These are phyloP conservation scores for Enteromius afrohamiltoni DNA, from an alignment of 2,797 vertebrate genomes.

Conservation along the genomic window DNA sequence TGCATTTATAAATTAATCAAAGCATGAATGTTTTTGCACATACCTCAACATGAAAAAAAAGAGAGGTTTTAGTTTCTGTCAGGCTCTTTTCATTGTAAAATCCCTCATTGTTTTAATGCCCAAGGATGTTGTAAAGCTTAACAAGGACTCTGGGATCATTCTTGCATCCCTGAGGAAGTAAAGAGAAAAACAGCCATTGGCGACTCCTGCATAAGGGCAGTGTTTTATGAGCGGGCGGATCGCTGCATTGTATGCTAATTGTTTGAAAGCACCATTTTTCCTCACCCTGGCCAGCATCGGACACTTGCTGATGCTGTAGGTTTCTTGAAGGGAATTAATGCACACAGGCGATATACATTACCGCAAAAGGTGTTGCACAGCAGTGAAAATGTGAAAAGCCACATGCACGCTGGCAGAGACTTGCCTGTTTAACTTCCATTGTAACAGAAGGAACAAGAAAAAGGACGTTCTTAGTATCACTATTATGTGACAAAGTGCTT, in stretches of 20 bases:
- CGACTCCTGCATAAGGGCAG: no score
- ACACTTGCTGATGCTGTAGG: slow-evolving; percentile 16
- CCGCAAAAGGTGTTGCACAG: background rate
- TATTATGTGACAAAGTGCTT: background rate
- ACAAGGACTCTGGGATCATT: background rate
- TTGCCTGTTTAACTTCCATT: no score
- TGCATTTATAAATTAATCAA: no score
- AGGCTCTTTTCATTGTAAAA: no score
- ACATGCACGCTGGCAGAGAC: background rate
- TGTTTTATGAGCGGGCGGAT: background rate
- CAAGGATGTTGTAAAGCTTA: no score
- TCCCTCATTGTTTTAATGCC: no score
- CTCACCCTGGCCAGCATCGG: background rate
- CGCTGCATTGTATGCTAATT: slow-evolving; percentile 38
- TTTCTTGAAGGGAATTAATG: slow-evolving; percentile 1
- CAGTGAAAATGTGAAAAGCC: no score
- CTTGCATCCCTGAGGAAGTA: no score
- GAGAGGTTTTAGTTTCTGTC: no score
- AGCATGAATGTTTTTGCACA: no score
- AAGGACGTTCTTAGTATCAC: background rate
- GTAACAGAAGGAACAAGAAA: background rate
- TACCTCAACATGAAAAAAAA: no score
- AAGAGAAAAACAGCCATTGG: no score
- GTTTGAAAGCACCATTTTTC: slow-evolving; percentile 46
- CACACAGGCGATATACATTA: background rate